Conservation (phyloP, 2,888 invertebrate genomes). For the Timema cristinae region DNA sequence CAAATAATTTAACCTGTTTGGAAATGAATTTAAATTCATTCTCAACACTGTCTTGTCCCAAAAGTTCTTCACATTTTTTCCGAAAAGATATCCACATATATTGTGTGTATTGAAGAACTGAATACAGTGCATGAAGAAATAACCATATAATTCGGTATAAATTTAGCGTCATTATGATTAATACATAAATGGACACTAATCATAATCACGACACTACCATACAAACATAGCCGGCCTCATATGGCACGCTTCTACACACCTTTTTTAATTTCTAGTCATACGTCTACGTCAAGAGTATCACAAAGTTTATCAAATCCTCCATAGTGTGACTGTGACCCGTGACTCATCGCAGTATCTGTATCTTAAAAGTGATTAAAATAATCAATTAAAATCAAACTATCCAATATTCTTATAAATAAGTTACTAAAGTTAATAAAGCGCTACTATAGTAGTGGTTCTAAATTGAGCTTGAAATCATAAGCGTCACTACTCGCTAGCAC, state of each 20-base stretch:
- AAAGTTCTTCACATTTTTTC: constrained; percentile 27
- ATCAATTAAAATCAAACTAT: too few relatives aligned
- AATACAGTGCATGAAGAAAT: constrained; percentile 30
- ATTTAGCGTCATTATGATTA: constrained; percentile 23
- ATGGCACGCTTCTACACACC: constrained; percentile 1
- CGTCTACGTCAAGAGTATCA: too few relatives aligned
- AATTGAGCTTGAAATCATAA: too few relatives aligned
- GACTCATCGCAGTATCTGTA: too few relatives aligned
- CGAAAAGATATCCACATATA: constrained; percentile 23
- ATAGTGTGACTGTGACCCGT: too few relatives aligned
- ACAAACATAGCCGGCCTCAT: constrained; percentile 7
- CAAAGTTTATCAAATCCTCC: too few relatives aligned
- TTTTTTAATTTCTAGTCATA: background rate
- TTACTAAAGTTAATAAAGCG: too few relatives aligned
- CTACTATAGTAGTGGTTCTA: too few relatives aligned
- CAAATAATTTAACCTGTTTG: constrained; percentile 30
- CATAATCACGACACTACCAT: constrained; percentile 13
- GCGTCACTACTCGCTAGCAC: too few relatives aligned
- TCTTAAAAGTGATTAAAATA: too few relatives aligned
- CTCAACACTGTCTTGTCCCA: constrained; percentile 19
- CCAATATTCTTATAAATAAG: too few relatives aligned
- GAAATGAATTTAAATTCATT: constrained; percentile 29
- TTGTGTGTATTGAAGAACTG: constrained; percentile 26
- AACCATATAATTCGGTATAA: constrained; percentile 28
- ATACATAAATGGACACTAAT: constrained; percentile 13